Evolutionary conservation across 2,888 invertebrate genomes (phyloP).

Genomic region (Cantharis rufa): DNA sequence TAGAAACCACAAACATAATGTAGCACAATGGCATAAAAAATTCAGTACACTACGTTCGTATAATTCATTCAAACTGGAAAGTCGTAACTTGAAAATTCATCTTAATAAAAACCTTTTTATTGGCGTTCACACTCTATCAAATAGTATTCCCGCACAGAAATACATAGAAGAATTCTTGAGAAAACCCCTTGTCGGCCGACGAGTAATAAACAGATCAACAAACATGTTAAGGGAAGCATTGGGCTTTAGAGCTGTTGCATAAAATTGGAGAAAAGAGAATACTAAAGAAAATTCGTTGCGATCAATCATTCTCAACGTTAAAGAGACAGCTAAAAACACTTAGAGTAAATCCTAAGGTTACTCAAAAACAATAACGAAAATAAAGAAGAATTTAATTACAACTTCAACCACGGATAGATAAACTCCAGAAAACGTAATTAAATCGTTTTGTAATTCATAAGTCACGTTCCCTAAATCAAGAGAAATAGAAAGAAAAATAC

Average conservation of each 20-base stretch:
- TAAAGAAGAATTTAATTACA: neutral
- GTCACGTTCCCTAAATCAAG: too few relatives aligned
- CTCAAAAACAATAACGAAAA: neutral
- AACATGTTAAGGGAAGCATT: neutral
- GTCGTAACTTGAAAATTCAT: constrained; percentile 1
- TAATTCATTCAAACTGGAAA: neutral
- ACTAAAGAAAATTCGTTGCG: neutral
- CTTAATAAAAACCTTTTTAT: constrained; percentile 3
- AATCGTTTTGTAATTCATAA: neutral
- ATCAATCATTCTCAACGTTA: neutral
- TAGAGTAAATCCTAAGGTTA: neutral
- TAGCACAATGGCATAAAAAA: neutral
- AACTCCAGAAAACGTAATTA: neutral
- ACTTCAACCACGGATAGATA: neutral
- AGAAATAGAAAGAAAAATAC: neutral
- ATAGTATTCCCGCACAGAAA: neutral
- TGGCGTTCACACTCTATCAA: neutral
- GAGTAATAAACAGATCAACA: neutral
- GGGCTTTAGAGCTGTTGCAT: neutral
- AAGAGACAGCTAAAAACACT: neutral
- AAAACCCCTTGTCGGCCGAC: neutral
- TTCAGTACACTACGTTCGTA: neutral
- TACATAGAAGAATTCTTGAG: neutral
- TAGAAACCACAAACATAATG: neutral
- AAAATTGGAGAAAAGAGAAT: neutral